phyloP scores from a whole-genome alignment of 2,888 invertebrate genomes.

The Meloe dianella region DNA sequence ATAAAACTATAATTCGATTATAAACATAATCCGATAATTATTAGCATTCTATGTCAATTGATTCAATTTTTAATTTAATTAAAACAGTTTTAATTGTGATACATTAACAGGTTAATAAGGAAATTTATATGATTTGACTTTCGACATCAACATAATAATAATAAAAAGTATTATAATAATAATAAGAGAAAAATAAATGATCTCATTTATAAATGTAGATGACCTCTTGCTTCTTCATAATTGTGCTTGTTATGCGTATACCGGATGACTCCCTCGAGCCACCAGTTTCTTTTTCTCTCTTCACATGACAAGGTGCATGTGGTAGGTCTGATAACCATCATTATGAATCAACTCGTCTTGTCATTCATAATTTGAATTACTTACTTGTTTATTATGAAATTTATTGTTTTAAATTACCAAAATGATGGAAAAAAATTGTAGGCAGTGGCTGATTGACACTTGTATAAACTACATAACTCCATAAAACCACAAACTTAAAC shows the following conservation, averaged over 20 bases:
- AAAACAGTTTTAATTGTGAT: conserved; percentile 24
- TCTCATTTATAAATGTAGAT: conserved; percentile 36
- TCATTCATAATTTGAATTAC: conserved; percentile 4
- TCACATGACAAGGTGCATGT: neutral
- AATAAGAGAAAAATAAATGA: conserved; percentile 34
- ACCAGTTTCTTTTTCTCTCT: neutral
- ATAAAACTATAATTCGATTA: neutral
- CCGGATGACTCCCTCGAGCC: conserved; percentile 33
- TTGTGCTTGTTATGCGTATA: conserved; percentile 38
- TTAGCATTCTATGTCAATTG: neutral
- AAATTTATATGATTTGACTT: conserved; percentile 21
- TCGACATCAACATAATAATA: conserved; percentile 8
- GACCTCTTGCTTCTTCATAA: conserved; percentile 38
- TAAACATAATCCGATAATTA: neutral
- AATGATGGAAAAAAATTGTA: no score
- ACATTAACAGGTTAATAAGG: conserved; percentile 30
- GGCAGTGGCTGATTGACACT: no score
- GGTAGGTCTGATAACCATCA: conserved; percentile 11
- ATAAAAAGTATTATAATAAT: conserved; percentile 17
- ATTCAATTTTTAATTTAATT: neutral
- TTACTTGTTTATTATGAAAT: neutral
- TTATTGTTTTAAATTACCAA: neutral
- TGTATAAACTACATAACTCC: no score
- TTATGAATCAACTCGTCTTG: conserved; percentile 5
- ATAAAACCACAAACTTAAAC: no score